These are phyloP conservation scores for Drosophila sordidula DNA, from an alignment of 2,888 invertebrate genomes.

Conservation along the genomic window DNA sequence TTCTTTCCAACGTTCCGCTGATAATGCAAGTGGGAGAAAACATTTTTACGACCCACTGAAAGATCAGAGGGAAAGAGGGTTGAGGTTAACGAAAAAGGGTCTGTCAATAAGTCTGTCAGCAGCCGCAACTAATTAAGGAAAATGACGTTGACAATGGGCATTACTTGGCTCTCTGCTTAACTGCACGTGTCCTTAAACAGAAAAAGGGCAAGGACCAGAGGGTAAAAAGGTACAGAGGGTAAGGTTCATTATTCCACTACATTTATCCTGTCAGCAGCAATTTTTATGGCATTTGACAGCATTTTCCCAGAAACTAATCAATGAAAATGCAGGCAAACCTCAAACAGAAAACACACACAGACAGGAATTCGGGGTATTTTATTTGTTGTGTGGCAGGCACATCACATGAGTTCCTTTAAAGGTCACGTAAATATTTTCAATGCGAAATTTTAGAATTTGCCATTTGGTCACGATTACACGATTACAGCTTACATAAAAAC, in stretches of 20 bases:
- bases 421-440: conserved; percentile 40
- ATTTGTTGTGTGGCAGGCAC: background rate
- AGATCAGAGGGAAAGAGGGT: background rate
- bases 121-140: conserved; percentile 63
- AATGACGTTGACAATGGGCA: conserved; percentile 55
- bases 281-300: conserved; percentile 55
- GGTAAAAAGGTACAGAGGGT: background rate
- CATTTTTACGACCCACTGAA: conserved; percentile 39
- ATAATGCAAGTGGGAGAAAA: conserved; percentile 43
- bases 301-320: conserved; percentile 44
- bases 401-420: conserved; percentile 14
- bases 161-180: conserved; percentile 21
- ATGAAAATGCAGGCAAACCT: conserved; percentile 21
- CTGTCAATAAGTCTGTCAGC: conserved; percentile 51
- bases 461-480: conserved; percentile 42
- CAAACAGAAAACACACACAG: conserved; percentile 7
- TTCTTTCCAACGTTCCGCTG: conserved; percentile 28
- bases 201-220: conserved; percentile 14
- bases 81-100: conserved; percentile 33
- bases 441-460: conserved; percentile 7
- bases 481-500: background rate
- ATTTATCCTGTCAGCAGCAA: conserved; percentile 57
- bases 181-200: conserved; percentile 37
- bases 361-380: conserved; percentile 1
- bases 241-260: conserved; percentile 36